A percentile compares a stretch with the other conserved stretches of the same genome.
Evolutionary conservation across 2,888 invertebrate genomes (phyloP).

Genomic region (Malthinus seriepunctatus): DNA sequence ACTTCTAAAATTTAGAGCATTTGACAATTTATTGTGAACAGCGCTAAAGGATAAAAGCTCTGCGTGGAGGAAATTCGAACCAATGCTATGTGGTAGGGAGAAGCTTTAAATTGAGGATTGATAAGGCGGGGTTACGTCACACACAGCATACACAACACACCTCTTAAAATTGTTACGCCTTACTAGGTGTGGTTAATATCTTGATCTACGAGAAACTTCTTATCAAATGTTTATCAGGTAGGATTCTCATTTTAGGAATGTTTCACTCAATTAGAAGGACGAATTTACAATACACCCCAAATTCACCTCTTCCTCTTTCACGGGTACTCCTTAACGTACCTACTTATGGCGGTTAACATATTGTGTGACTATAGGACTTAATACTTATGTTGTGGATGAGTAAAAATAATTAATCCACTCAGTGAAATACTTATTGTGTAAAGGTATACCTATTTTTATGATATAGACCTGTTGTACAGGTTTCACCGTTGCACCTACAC

Average conservation of each 20-base stretch:
- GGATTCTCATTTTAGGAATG: background rate
- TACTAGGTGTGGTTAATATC: constrained; percentile 28
- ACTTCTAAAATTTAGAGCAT: constrained; percentile 39
- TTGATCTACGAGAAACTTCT: constrained; percentile 19
- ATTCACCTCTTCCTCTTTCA: no score
- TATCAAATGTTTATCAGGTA: constrained; percentile 7
- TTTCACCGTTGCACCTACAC: no score
- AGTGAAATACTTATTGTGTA: no score
- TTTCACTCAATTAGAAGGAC: no score
- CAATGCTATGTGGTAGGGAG: constrained; percentile 32
- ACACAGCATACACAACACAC: constrained; percentile 30
- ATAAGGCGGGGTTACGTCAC: constrained; percentile 32
- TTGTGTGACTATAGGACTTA: no score
- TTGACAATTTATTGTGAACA: constrained; percentile 28
- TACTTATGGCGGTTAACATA: no score
- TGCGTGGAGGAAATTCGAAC: constrained; percentile 34
- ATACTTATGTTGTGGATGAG: no score
- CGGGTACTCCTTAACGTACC: no score
- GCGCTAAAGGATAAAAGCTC: constrained; percentile 36
- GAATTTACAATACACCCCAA: no score
- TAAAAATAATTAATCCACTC: no score
- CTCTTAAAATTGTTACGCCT: constrained; percentile 31
- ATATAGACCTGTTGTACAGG: no score
- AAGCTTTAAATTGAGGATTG: constrained; percentile 27
- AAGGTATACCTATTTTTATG: no score